phyloP scores from a whole-genome alignment of 2,113 vertebrate genomes.

The Edolisoma coerulescens region DNA sequence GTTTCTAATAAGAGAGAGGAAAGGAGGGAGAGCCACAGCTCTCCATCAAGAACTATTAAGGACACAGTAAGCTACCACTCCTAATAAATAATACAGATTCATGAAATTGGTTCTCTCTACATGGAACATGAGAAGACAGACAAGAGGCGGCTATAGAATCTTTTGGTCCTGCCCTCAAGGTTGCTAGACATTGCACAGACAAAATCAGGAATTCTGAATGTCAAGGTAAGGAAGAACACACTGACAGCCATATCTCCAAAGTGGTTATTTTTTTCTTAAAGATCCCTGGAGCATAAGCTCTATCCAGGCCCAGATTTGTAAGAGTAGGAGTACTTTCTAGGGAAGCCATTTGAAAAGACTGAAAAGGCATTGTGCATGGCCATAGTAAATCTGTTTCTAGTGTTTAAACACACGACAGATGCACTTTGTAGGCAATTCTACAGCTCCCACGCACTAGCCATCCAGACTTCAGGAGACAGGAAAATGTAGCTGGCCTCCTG shows the following conservation, averaged over 20 bases:
- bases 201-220: background rate
- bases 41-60: background rate
- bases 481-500: background rate
- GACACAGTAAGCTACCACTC: background rate
- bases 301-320: background rate
- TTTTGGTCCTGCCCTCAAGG: background rate
- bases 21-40: background rate
- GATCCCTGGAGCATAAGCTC: background rate
- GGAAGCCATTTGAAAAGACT: background rate
- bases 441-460: background rate
- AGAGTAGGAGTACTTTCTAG: background rate
- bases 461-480: background rate
- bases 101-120: background rate
- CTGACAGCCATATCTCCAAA: background rate
- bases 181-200: background rate
- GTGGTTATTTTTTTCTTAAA: background rate
- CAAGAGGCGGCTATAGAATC: rapidly evolving
- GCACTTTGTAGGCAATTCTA: background rate
- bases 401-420: background rate
- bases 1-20: background rate
- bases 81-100: background rate
- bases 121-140: background rate
- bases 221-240: background rate
- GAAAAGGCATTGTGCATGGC: background rate
- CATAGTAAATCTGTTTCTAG: background rate